phyloP scores from a whole-genome alignment of 2,797 vertebrate species.

The Spinibarbus caldwelli region DNA sequence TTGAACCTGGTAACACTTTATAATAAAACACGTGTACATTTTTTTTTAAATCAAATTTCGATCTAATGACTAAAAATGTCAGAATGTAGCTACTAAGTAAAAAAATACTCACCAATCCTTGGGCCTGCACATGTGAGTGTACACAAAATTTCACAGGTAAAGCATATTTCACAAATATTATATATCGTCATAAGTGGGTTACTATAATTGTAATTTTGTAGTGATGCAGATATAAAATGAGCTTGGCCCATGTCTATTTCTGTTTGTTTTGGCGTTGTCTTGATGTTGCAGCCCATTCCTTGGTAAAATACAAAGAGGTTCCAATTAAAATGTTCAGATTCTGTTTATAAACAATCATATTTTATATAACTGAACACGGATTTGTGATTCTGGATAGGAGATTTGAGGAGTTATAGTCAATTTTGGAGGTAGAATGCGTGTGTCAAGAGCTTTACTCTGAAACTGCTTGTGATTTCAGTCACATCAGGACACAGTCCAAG shows the following conservation, averaged over 20 bases:
- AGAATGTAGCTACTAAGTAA: background rate
- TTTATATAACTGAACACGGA: background rate
- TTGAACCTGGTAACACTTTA: background rate
- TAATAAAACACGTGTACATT: background rate
- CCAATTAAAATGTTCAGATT: background rate
- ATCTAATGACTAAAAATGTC: background rate
- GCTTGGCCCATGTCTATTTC: background rate
- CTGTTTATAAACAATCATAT: background rate
- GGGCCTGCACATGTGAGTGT: background rate
- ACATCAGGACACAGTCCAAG: background rate
- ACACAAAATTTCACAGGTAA: background rate
- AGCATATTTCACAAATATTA: background rate
- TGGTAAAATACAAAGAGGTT: background rate
- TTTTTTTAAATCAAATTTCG: background rate
- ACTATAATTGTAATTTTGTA: background rate
- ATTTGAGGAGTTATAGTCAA: too few relatives aligned
- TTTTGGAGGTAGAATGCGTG: background rate
- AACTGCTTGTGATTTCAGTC: slow-evolving; percentile 4
- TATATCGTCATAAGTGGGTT: background rate
- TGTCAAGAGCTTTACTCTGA: background rate
- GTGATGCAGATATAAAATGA: background rate
- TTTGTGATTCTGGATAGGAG: background rate
- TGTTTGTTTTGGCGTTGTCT: background rate
- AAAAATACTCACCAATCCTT: background rate
- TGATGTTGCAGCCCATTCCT: background rate